A percentile compares a stretch with the other conserved stretches of the same genome.
These are phyloP conservation scores for Todus mexicanus DNA, from an alignment of 2,797 vertebrate genomes.

Conservation along the genomic window DNA sequence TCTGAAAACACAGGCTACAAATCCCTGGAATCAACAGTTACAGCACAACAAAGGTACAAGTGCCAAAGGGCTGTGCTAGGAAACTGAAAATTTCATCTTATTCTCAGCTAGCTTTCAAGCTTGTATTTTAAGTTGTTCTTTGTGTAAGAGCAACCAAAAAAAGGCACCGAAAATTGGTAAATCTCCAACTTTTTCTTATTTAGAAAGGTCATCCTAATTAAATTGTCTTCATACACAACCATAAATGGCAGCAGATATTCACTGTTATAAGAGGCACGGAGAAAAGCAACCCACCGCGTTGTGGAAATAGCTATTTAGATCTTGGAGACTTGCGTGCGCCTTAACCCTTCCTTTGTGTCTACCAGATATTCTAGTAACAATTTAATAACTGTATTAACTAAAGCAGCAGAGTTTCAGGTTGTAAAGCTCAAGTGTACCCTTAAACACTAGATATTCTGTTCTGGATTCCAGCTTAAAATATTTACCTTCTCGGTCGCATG, in stretches of 20 bases:
- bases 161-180: slow-evolving; percentile 32
- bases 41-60: background rate
- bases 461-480: background rate
- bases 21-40: background rate
- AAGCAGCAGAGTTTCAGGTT: background rate
- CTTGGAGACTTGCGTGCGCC: background rate
- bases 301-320: background rate
- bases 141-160: slow-evolving; percentile 3
- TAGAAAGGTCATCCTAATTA: slow-evolving; percentile 59
- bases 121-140: slow-evolving; percentile 17
- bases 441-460: background rate
- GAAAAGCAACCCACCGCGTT: background rate
- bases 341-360: slow-evolving; percentile 12
- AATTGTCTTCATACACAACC: slow-evolving; percentile 16
- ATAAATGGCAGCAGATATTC: slow-evolving; percentile 45
- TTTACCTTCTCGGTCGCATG: background rate
- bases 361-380: background rate
- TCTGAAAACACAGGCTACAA: background rate
- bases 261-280: background rate
- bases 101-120: background rate
- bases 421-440: background rate
- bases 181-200: slow-evolving; percentile 44
- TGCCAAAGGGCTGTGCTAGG: background rate
- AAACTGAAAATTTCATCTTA: background rate
- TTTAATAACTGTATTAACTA: background rate